phyloP scores from a whole-genome alignment of 2,888 invertebrate genomes.

The Drosophila siamana region DNA sequence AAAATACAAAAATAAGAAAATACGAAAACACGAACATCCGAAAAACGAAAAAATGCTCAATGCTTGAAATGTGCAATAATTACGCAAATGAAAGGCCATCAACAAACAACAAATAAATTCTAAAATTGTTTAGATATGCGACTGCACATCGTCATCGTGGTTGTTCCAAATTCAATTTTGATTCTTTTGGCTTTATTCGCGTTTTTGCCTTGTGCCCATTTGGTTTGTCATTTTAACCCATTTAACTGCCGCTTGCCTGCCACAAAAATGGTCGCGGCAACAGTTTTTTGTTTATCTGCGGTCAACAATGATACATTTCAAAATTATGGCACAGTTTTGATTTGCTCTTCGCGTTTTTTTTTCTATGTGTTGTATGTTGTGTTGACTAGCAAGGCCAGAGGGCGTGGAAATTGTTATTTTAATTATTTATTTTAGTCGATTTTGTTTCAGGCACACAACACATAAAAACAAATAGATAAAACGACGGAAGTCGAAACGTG shows the following conservation, averaged over 20 bases:
- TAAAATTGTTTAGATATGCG: constrained; percentile 48
- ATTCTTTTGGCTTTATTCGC: constrained; percentile 4
- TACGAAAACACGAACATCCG: constrained; percentile 5
- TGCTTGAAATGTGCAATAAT: constrained; percentile 48
- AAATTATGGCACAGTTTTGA: constrained; percentile 67
- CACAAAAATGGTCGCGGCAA: constrained; percentile 20
- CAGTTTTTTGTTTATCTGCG: constrained; percentile 57
- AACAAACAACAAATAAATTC: constrained; percentile 26
- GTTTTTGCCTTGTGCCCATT: constrained; percentile 47
- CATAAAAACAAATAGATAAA: constrained; percentile 18
- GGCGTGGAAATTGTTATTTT: constrained; percentile 22
- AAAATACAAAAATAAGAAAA: constrained; percentile 14
- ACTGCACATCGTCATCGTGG: constrained; percentile 21
- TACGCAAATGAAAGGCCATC: constrained; percentile 33
- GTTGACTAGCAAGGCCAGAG: constrained; percentile 44
- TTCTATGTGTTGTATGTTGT: too few species aligned
- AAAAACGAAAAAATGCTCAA: constrained; percentile 19
- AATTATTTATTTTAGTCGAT: constrained; percentile 40
- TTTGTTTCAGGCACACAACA: constrained; percentile 5
- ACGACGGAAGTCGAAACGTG: constrained; percentile 44
- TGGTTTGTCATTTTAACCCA: constrained; percentile 75
- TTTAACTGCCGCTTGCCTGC: constrained; percentile 60
- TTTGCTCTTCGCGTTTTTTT: constrained; percentile 25
- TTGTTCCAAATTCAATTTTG: constrained; percentile 1
- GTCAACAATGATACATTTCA: constrained; percentile 58